Conservation (phyloP, 2,797 vertebrate genomes). For the Typhlichthys subterraneus region DNA sequence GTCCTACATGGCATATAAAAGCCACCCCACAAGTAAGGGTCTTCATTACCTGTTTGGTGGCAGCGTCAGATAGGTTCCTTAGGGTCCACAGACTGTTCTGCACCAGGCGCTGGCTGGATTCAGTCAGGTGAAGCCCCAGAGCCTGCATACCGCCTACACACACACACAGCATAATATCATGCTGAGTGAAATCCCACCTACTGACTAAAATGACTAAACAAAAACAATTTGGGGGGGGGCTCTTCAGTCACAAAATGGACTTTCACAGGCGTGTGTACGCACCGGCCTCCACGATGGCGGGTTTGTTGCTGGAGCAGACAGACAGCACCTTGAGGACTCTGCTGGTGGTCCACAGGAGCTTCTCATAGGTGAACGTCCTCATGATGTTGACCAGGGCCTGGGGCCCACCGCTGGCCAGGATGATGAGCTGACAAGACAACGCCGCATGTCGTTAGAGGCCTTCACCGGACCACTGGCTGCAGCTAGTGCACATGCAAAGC, state of each 20-base stretch:
- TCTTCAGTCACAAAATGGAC: too few relatives aligned
- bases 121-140: constrained; percentile 94
- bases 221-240: too few relatives aligned
- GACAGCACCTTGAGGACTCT: constrained; percentile 98
- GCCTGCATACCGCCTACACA: constrained; percentile 96
- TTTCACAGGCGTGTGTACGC: constrained; percentile 51
- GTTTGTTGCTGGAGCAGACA: constrained; percentile 98
- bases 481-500: too few relatives aligned
- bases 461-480: too few relatives aligned
- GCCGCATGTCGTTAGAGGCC: too few relatives aligned
- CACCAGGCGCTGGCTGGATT: constrained; percentile 95
- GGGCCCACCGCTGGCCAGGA: constrained; percentile 96
- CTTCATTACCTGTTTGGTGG: constrained; percentile 91
- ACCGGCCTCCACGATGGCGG: constrained; percentile 99
- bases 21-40: too few relatives aligned
- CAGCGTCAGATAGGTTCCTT: constrained; percentile 97
- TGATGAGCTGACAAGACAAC: constrained; percentile 83
- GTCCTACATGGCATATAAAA: too few relatives aligned
- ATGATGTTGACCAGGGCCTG: constrained; percentile 98
- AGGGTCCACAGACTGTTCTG: constrained; percentile 99
- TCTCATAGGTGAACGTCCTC: constrained; percentile 98
- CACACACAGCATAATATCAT: background rate
- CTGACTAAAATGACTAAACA: too few relatives aligned
- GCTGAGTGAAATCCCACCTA: too few relatives aligned
- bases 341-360: constrained; percentile 98